Evolutionary conservation across 2,797 vertebrate species (phyloP).

Genomic region (Macropodus opercularis): DNA sequence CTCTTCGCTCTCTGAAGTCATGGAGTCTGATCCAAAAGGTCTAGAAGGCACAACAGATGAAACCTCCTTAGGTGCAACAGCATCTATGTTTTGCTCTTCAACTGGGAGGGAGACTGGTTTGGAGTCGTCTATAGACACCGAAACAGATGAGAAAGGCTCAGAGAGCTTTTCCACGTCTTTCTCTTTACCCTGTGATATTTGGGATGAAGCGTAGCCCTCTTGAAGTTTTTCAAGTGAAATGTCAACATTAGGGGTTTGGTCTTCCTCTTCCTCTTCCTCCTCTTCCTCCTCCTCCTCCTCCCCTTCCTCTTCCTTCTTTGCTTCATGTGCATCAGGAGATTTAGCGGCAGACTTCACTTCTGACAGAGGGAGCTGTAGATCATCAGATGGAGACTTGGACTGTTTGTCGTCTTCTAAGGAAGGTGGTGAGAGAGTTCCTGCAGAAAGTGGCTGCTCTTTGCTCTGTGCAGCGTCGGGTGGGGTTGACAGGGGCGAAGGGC

Average conservation of each 20-base stretch:
- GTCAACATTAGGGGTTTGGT: slow-evolving; percentile 85
- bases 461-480: slow-evolving; percentile 85
- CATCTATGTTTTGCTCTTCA: slow-evolving; percentile 61
- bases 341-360: slow-evolving; percentile 76
- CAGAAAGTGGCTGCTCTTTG: slow-evolving; percentile 89
- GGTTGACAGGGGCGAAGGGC: slow-evolving; percentile 82
- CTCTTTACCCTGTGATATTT: slow-evolving; percentile 69
- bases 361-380: slow-evolving; percentile 82
- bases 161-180: slow-evolving; percentile 48
- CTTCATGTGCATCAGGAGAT: slow-evolving; percentile 65
- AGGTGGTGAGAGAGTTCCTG: slow-evolving; percentile 94
- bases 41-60: slow-evolving; percentile 64
- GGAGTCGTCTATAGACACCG: slow-evolving; percentile 41
- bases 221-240: slow-evolving; percentile 85
- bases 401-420: slow-evolving; percentile 95
- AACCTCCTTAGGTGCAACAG: slow-evolving; percentile 61
- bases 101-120: slow-evolving; percentile 65
- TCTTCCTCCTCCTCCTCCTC: slow-evolving; percentile 81
- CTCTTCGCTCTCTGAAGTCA: slow-evolving; percentile 88
- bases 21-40: slow-evolving; percentile 78
- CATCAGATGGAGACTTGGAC: slow-evolving; percentile 90
- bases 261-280: slow-evolving; percentile 85
- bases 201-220: slow-evolving; percentile 76
- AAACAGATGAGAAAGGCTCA: slow-evolving; percentile 49
- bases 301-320: slow-evolving; percentile 77